Evolutionary conservation across 2,888 invertebrate species (phyloP).

Genomic region (Melanargia galathea): DNA sequence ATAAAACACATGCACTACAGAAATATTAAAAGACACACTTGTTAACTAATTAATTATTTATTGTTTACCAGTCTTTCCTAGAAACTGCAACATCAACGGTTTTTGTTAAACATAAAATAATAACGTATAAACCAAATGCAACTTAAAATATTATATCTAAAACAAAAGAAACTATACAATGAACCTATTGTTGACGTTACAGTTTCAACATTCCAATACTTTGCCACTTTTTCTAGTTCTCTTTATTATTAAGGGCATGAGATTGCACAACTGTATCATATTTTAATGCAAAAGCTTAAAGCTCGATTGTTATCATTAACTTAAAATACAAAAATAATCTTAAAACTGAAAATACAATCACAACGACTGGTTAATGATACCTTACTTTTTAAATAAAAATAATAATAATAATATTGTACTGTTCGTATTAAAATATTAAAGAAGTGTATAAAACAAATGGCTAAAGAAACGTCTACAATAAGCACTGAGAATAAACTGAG

Average conservation of each 20-base stretch:
- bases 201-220: constrained; percentile 19
- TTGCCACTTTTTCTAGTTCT: constrained; percentile 3
- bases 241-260: constrained; percentile 24
- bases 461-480: constrained; percentile 43
- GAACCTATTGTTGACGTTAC: constrained; percentile 24
- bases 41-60: constrained; percentile 16
- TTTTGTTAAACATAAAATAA: constrained; percentile 4
- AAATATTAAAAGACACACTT: constrained; percentile 30
- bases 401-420: constrained; percentile 24
- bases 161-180: constrained; percentile 12
- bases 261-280: constrained; percentile 31
- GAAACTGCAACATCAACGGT: constrained; percentile 26
- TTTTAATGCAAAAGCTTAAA: constrained; percentile 26
- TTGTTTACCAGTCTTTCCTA: constrained; percentile 25
- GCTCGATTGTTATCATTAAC: constrained; percentile 27
- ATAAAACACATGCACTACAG: constrained; percentile 44
- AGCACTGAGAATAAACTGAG: constrained; percentile 49
- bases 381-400: neutral
- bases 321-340: constrained; percentile 36
- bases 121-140: constrained; percentile 16
- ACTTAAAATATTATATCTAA: constrained; percentile 13
- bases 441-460: constrained; percentile 45
- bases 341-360: constrained; percentile 31
- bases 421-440: constrained; percentile 21
- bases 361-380: constrained; percentile 28